phyloP scores from a whole-genome alignment of 1,140 invertebrate species.

The Sitophilus oryzae region DNA sequence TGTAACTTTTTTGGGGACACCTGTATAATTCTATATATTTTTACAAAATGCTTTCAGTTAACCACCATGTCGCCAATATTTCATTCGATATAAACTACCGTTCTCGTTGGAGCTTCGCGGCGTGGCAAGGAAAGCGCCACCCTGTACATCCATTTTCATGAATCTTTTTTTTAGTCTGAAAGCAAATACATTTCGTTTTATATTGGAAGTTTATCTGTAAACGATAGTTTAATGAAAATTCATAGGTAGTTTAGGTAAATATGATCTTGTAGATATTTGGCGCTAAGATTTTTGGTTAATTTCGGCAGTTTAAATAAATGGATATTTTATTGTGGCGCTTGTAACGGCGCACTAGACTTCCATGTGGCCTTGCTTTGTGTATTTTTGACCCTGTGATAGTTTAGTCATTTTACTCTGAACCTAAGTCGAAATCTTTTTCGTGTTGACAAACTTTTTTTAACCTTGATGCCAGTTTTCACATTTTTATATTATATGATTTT shows the following conservation, averaged over 20 bases:
- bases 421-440: constrained; percentile 14
- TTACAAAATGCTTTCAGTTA: no score
- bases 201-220: not conserved
- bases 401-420: constrained; percentile 17
- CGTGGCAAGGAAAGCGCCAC: no score
- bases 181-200: not conserved
- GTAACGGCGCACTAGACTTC: constrained; percentile 7
- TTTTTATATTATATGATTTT: constrained; percentile 6
- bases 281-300: not conserved
- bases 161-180: not conserved
- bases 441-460: not conserved
- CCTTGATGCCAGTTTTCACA: constrained; percentile 12
- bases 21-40: no score
- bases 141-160: no score
- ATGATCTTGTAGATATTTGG: not conserved
- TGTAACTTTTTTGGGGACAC: no score
- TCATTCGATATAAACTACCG: no score
- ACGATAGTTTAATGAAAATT: not conserved
- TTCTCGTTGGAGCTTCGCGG: no score
- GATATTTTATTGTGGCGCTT: not conserved
- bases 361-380: constrained; percentile 24
- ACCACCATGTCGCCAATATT: no score
- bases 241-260: not conserved
- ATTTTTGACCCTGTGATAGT: constrained; percentile 28
- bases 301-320: not conserved